These are phyloP conservation scores for Automeris io DNA, from an alignment of 2,888 invertebrate species.

Conservation along the genomic window DNA sequence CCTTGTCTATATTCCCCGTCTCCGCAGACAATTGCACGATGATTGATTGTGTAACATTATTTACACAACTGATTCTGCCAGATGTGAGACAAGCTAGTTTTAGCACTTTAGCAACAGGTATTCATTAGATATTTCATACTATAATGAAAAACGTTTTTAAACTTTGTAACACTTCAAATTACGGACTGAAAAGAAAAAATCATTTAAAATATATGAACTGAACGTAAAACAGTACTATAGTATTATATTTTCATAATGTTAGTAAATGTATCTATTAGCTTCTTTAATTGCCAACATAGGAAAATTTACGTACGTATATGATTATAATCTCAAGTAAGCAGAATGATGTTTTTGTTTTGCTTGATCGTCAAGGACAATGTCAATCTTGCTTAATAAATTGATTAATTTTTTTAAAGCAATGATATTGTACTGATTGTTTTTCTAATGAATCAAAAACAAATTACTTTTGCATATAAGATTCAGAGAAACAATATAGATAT, in stretches of 20 bases:
- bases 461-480: too few species aligned
- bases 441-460: too few species aligned
- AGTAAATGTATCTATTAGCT: neutral
- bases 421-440: too few species aligned
- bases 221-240: neutral
- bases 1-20: conserved; percentile 37
- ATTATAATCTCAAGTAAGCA: too few species aligned
- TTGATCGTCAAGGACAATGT: too few species aligned
- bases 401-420: too few species aligned
- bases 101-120: conserved; percentile 6
- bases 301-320: too few species aligned
- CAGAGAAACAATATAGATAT: neutral
- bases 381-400: too few species aligned
- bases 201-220: neutral
- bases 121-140: neutral
- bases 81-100: conserved; percentile 16
- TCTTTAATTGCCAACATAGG: too few species aligned
- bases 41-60: conserved; percentile 48
- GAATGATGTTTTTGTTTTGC: too few species aligned
- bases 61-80: conserved; percentile 37
- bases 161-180: neutral
- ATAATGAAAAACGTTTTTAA: neutral
- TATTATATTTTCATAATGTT: neutral
- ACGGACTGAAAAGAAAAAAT: neutral
- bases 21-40: conserved; percentile 28